Base-by-base conservation (phyloP, 64 coral and sea anemone species). In the Anthopleura sola region DNA sequence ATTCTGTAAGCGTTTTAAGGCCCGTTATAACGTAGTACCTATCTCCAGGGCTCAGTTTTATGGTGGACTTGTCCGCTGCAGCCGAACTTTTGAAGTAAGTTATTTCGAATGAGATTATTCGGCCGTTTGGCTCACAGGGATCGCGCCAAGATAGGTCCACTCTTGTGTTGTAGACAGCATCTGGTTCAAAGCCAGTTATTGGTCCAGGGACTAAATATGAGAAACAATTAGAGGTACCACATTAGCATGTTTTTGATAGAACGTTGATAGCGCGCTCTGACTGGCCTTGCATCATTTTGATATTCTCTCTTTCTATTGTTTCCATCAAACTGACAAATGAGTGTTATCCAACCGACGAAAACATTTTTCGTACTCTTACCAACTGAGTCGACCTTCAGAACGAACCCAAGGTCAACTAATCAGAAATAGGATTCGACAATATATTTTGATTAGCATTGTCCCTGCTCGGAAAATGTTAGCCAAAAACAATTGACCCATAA, bases 81-180 rank as follows among this genome's bases (percentile, higher is more conserved):
- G 20, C 24, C 24, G 76, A 48, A 7, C 21, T 79, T 23, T 24
- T 79, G 76, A 26, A 79, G 76, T 48, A 44, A 44, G 21, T 86
- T 23, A 92, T 75, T 81, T 96, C 87, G 87, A 89, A 96, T 0
- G 85, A 78, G 11, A 55, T 53, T n/a, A 96, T 92, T 77, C 87
- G 60, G 17, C 91, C 94, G 76, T 92, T 96, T 17, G 94, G 83
- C 83, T 96, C 94, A 71, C 94, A 96, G 16, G 94, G 94, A 13
- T 68, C 64, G 3, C 77, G 68, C 94, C 94, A 96, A 39, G 68
- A 87, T 21, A 96, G 84, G 17, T 96, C 86, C 18, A 96, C 90
- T 49, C 88, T 87, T n/a, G 75, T 68, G 47, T 96, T 96, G 69
- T 96, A 96, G 21, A 96, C 87, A 34, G 87, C 90, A 37, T 90